Base-by-base conservation (phyloP, 2,113 vertebrate genomes). In the Heterochromis multidens region DNA sequence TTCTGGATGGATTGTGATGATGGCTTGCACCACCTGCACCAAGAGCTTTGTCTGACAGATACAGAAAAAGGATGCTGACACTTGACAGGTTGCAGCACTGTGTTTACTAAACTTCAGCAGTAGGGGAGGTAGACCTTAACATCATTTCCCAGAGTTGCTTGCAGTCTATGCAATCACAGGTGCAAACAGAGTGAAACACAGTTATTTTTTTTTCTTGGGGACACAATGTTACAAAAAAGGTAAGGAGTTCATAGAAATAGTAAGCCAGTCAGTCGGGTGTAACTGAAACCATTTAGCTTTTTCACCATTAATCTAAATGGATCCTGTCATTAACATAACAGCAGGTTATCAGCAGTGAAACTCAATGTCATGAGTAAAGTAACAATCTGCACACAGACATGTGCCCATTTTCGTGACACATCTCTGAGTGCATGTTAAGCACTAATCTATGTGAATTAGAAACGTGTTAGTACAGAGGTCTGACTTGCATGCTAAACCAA, bases 61-160 rank as follows among this genome's bases (percentile, higher is more conserved):
- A 29, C 59, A 79, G 35, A 91, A 70, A 76, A 76, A 77, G 74
- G 83, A 82, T 65, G 84, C 67, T 49, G 88, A 88, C 92, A 92
- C 83, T 62, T 89, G 86, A 87, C 92, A 81, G 89, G 82, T 59
- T 65, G 82, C n/a, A 86, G 87, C 88, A 86, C 62, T 67, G 84
- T 90, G 85, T 93, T 94, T 91, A 92, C 90, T 77, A 78, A 94
- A 84, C 67, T 62, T 61, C 61, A 57, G 78, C 80, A 80, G 80
- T 25, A 72, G 65, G 81, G 80, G 67, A 90, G 84, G 81, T 25
- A 84, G 76, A 85, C 84, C 85, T 84, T 59, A 83, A 70, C 70
- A 80, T 61, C 79, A 82, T 63, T 63, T 83, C 74, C 17, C 56
- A 77, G 56, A 72, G 40, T 60, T 84, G 21, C 77, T 57, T 77